Evolutionary conservation across 2,113 vertebrate species (phyloP).

Genomic region (Panurus biarmicus): DNA sequence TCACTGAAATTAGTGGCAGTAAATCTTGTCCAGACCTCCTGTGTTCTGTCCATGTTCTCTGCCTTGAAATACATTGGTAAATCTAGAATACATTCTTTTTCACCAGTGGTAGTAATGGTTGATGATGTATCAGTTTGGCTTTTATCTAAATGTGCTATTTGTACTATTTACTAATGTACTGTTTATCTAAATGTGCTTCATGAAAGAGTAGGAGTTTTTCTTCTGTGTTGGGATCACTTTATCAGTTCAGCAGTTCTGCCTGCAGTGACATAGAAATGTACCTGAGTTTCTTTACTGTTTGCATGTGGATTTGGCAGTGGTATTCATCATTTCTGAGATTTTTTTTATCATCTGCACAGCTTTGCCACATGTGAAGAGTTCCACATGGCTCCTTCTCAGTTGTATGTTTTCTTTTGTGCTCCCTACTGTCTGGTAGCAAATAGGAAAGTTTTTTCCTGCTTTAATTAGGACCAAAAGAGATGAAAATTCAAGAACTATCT

Average conservation of each 20-base stretch:
- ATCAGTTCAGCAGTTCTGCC: background rate
- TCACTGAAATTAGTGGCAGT: background rate
- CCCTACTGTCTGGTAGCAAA: background rate
- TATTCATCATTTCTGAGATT: background rate
- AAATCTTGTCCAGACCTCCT: background rate
- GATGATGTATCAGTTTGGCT: background rate
- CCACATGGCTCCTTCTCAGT: background rate
- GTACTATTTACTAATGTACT: too few species aligned
- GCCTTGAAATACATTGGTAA: background rate
- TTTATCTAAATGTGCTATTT: background rate
- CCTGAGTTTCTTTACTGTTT: background rate
- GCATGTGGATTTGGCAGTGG: background rate
- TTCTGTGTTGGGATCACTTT: background rate
- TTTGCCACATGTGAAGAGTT: background rate
- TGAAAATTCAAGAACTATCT: background rate
- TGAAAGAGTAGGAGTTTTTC: background rate
- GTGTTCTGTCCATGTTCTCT: background rate
- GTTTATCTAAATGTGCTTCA: background rate
- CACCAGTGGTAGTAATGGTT: background rate
- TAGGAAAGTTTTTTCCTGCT: background rate
- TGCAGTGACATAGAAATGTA: background rate
- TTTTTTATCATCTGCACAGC: background rate
- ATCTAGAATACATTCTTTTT: background rate
- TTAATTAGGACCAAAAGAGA: background rate
- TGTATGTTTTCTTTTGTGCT: background rate